Conservation (phyloP, 2,888 invertebrate genomes). For the Conistra vaccinii region DNA sequence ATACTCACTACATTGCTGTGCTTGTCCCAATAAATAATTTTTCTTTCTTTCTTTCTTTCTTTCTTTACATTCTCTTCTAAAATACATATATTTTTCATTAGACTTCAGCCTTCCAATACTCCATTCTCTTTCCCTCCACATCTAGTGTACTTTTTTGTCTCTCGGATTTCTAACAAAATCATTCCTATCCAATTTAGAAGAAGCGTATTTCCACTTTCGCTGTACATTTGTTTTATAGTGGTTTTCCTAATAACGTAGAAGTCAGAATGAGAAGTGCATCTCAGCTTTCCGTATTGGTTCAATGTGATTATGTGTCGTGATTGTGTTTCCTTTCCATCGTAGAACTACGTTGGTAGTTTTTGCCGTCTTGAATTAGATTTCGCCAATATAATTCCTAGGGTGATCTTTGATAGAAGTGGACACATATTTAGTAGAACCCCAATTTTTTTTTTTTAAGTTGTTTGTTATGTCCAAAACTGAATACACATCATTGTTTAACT, state of each 20-base stretch:
- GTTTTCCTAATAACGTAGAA: slow-evolving; percentile 59
- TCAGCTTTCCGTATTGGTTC: slow-evolving; percentile 56
- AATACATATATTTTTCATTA: slow-evolving; percentile 6
- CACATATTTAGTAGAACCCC: not conserved
- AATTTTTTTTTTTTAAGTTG: too few species aligned
- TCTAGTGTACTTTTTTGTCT: slow-evolving; percentile 48
- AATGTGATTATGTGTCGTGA: slow-evolving; percentile 66
- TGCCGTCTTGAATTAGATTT: slow-evolving; percentile 42
- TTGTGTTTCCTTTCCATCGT: slow-evolving; percentile 44
- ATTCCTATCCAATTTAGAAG: slow-evolving; percentile 56
- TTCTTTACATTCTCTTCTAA: not conserved
- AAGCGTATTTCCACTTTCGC: slow-evolving; percentile 50
- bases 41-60: too few species aligned
- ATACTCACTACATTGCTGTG: too few species aligned
- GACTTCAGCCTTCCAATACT: slow-evolving; percentile 9
- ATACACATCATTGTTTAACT: not conserved
- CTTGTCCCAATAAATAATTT: too few species aligned
- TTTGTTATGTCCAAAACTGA: not conserved
- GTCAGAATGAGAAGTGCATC: slow-evolving; percentile 65
- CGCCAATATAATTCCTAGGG: slow-evolving; percentile 30
- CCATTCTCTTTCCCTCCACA: not conserved
- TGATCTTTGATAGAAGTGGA: not conserved
- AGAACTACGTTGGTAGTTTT: slow-evolving; percentile 36
- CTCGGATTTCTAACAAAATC: slow-evolving; percentile 51
- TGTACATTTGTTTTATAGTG: slow-evolving; percentile 60